Percentiles rank a stretch among this genome's conserved stretches.
Conservation (phyloP, 1,140 invertebrate species). For the Papilio xuthus region DNA sequence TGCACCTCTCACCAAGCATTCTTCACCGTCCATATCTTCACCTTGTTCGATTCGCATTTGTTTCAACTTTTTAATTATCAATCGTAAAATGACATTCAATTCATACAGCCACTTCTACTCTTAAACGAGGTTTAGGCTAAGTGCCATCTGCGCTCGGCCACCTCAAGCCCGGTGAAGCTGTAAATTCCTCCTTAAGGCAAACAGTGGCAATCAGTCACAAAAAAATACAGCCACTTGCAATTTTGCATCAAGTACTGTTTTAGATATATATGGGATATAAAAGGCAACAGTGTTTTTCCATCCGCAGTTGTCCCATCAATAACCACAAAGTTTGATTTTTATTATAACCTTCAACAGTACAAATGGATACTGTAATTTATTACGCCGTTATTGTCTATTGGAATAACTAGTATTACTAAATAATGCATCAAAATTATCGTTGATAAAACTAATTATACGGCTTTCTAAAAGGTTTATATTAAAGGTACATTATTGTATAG, state of each 20-base stretch:
- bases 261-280: too few species aligned
- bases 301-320: background rate
- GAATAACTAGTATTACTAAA: background rate
- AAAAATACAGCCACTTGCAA: too few species aligned
- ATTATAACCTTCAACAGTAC: background rate
- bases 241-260: too few species aligned
- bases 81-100: too few species aligned
- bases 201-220: too few species aligned
- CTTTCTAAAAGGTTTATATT: background rate
- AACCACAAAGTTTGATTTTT: background rate
- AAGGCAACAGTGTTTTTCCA: too few species aligned
- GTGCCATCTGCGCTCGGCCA: too few species aligned
- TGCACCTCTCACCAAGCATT: background rate
- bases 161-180: too few species aligned
- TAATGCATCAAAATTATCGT: background rate
- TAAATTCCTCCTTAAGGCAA: too few species aligned
- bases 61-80: too few species aligned
- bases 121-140: too few species aligned
- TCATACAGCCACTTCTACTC: too few species aligned
- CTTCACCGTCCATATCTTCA: background rate
- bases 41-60: background rate
- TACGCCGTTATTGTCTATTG: background rate
- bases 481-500: background rate
- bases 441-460: background rate
- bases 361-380: background rate